Evolutionary conservation across 2,888 invertebrate genomes (phyloP).

Genomic region (Noctua janthe): DNA sequence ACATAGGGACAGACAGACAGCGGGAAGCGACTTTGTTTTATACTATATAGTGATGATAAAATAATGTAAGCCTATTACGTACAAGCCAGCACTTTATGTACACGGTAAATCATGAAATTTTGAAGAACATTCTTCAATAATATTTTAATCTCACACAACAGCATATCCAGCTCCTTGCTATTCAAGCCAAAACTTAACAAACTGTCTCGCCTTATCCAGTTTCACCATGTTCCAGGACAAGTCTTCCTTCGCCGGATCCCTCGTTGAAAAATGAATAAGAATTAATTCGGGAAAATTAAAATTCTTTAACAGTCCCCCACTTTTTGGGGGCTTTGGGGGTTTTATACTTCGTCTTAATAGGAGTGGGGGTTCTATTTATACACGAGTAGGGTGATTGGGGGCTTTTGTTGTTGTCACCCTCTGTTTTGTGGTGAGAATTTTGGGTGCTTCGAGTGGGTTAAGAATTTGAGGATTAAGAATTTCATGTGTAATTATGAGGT

Average conservation of each 20-base stretch:
- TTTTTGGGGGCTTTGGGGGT: conserved; percentile 62
- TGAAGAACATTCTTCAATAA: background rate
- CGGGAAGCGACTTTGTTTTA: too few relatives aligned
- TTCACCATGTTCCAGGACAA: conserved; percentile 25
- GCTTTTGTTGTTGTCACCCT: conserved; percentile 36
- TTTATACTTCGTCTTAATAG: conserved; percentile 62
- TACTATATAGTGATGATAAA: background rate
- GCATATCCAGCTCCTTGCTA: conserved; percentile 1
- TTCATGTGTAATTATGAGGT: conserved; percentile 32
- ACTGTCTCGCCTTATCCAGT: conserved; percentile 51
- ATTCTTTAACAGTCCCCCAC: conserved; percentile 72
- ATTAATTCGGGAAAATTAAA: conserved; percentile 80
- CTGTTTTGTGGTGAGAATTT: conserved; percentile 11
- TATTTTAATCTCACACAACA: background rate
- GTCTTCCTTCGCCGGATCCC: conserved; percentile 58
- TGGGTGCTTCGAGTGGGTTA: conserved; percentile 36
- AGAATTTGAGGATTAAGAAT: conserved; percentile 35
- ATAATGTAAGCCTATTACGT: background rate
- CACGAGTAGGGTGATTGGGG: conserved; percentile 48
- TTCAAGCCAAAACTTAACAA: background rate
- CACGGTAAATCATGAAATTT: background rate
- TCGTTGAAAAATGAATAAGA: conserved; percentile 77
- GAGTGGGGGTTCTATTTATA: conserved; percentile 47
- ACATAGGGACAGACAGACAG: too few relatives aligned
- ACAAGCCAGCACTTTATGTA: background rate